Evolutionary conservation across 2,113 vertebrate species (phyloP).

Genomic region (Indri indri): DNA sequence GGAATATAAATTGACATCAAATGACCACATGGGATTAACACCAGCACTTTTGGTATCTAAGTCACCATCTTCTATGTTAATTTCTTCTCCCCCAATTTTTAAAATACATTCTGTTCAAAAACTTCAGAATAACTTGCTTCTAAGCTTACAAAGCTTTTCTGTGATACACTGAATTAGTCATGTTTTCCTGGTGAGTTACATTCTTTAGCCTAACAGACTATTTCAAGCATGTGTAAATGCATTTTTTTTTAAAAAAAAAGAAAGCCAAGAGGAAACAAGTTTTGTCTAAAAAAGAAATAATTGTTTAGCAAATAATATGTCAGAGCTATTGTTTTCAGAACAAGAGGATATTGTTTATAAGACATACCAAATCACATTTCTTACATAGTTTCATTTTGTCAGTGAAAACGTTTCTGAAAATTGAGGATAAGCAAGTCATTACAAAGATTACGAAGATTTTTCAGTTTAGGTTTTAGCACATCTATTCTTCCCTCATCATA

Average conservation of each 20-base stretch:
- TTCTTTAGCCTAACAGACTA: slow-evolving; percentile 51
- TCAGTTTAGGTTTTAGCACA: not conserved
- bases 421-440: not conserved
- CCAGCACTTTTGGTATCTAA: not conserved
- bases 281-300: slow-evolving; percentile 65
- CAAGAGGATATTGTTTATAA: slow-evolving; percentile 54
- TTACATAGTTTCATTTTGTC: slow-evolving; percentile 61
- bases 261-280: slow-evolving; percentile 15
- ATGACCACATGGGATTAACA: not conserved
- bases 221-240: slow-evolving; percentile 44
- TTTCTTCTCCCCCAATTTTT: not conserved
- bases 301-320: slow-evolving; percentile 63
- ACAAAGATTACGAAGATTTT: not conserved
- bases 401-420: slow-evolving; percentile 35
- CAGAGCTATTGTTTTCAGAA: slow-evolving; percentile 52
- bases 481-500: not conserved
- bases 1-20: not conserved
- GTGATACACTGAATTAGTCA: not conserved
- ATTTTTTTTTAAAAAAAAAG: not conserved
- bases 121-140: not conserved
- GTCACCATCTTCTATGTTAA: not conserved
- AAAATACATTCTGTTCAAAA: slow-evolving; percentile 15
- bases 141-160: not conserved
- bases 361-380: slow-evolving; percentile 42
- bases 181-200: slow-evolving; percentile 39